phyloP scores from a whole-genome alignment of 2,888 invertebrate genomes.

The Drosophila engyochracea region DNA sequence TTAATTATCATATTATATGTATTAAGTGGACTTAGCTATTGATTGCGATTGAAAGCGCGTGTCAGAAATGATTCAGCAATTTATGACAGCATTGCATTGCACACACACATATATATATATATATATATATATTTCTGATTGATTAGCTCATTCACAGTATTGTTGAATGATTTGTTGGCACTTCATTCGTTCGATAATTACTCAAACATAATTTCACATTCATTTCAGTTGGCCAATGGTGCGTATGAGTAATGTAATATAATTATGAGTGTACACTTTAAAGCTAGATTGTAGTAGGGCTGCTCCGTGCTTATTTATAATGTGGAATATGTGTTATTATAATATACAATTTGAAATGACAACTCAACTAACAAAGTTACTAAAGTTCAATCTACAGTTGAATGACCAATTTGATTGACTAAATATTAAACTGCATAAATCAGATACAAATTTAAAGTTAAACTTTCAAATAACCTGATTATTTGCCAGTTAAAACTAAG shows the following conservation, averaged over 20 bases:
- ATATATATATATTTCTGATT: constrained; percentile 9
- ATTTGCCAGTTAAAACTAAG: background rate
- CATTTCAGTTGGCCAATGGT: constrained; percentile 13
- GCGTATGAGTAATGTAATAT: constrained; percentile 39
- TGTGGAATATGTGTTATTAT: background rate
- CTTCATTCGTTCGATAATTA: constrained; percentile 20
- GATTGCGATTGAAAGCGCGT: background rate
- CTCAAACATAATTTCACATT: constrained; percentile 16
- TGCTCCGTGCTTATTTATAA: background rate
- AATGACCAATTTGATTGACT: background rate
- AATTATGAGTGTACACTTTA: too few species aligned
- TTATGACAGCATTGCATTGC: background rate
- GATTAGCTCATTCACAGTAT: constrained; percentile 22
- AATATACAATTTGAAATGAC: background rate
- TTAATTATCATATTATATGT: constrained; percentile 31
- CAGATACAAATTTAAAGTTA: background rate
- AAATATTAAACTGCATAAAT: background rate
- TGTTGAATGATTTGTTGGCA: constrained; percentile 21
- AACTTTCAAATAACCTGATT: background rate
- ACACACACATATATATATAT: background rate
- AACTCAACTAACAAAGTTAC: background rate
- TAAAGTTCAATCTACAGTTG: background rate
- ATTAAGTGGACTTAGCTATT: constrained; percentile 23
- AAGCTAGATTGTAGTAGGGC: background rate
- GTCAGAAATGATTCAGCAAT: constrained; percentile 2